phyloP scores from a whole-genome alignment of 37 sponge, comb jelly and placozoan genomes.

The Beroe ovata region DNA sequence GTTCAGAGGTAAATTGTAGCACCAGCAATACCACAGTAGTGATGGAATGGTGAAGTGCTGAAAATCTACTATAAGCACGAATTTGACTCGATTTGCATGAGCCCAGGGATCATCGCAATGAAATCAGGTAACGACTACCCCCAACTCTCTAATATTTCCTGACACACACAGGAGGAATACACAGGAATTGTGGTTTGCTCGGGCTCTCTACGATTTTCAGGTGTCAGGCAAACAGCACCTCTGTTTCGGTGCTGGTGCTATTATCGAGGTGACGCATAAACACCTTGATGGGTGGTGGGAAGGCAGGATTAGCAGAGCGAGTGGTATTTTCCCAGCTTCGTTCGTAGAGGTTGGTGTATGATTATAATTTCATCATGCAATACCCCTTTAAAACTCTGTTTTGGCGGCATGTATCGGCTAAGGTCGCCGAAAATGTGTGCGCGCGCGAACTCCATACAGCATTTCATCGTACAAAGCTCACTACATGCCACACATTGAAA shows the following conservation, averaged over 20 bases:
- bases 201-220: neutral
- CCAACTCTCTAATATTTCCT: no score
- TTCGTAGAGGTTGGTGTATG: slow-evolving; percentile 9
- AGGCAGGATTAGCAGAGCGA: neutral
- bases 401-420: no score
- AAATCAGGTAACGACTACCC: no score
- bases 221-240: neutral
- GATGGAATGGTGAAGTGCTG: no score
- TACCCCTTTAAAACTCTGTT: no score
- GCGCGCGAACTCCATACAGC: neutral
- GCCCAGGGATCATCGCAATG: no score
- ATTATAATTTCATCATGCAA: no score
- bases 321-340: slow-evolving; percentile 28
- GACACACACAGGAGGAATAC: neutral
- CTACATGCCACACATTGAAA: neutral
- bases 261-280: slow-evolving; percentile 7
- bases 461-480: neutral
- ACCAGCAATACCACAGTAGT: no score
- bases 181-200: neutral
- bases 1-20: neutral
- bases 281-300: slow-evolving; percentile 6
- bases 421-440: no score
- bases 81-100: no score
- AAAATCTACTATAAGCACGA: no score
- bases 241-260: neutral